Evolutionary conservation across 2,888 invertebrate genomes (phyloP), one percentile per base, ranked within the genome.

Genomic region (Keiferia lycopersicella): DNA sequence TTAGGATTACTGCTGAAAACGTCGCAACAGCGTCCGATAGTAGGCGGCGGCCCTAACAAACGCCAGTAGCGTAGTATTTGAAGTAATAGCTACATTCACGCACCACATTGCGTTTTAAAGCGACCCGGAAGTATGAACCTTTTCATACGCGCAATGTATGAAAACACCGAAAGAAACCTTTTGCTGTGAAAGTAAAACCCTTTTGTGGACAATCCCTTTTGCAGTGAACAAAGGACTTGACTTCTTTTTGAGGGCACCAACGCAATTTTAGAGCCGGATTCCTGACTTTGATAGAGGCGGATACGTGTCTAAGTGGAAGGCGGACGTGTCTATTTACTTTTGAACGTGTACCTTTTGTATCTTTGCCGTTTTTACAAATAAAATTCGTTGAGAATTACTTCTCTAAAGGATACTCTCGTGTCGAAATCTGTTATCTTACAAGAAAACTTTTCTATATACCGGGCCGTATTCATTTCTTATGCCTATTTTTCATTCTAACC

Each of bases 401-500:
- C 1, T 16, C n/a, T n/a, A 30, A 30, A 4, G 30, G 30, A 30
- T 30, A 30, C 8, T 8, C 34, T 34, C 1, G 34, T 8, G 10
- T 4, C 10, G 34, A 8, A 10, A 34, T 34, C 10, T 10, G 30
- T 34, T 34, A 4, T 34, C 34, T 34, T 34, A 34, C 10, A 34
- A 8, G 34, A 34, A 34, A 34, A 10, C 1, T 34, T 4, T 34
- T 34, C 34, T 34, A 8, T 34, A 34, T 10, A 7, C 10, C 1
- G 8, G 6, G 6, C 6, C 34, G 34, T 34, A 34, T 34, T 34
- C 10, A 4, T 26, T 34, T 10, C 4, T 10, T 8, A 12, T 11
- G 22, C 26, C 11, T 22, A 53, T 53, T 53, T 22, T 53, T 22
- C 26, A 53, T 53, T 53, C 22, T 26, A 53, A 22, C 51, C 51